phyloP scores from a whole-genome alignment of 2,888 invertebrate genomes.

The Autographa gamma region DNA sequence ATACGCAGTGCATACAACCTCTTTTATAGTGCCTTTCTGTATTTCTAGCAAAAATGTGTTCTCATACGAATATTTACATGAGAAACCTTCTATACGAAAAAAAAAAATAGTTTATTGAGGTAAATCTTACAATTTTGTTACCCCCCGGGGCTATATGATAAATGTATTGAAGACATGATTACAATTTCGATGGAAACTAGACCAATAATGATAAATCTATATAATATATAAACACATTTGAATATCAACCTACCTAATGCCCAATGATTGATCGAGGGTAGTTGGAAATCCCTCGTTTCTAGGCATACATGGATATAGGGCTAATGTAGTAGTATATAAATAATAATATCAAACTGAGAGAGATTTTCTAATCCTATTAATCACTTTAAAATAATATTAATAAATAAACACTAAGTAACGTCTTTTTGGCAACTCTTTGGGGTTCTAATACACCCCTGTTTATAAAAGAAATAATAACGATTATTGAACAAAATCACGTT shows the following conservation, averaged over 20 bases:
- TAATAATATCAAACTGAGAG: neutral
- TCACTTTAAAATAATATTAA: neutral
- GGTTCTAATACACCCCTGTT: neutral
- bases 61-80: neutral
- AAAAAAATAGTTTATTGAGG: too few species aligned
- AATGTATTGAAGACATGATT: neutral
- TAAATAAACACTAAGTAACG: neutral
- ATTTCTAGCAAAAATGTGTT: slow-evolving; percentile 28
- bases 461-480: neutral
- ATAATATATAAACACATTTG: neutral
- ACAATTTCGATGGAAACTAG: neutral
- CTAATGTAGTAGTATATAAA: neutral
- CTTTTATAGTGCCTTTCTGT: slow-evolving; percentile 2
- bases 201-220: neutral
- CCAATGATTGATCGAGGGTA: neutral
- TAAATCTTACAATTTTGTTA: too few species aligned
- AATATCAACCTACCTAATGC: neutral
- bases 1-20: slow-evolving; percentile 9
- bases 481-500: too few species aligned
- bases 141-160: too few species aligned
- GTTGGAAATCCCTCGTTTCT: too few species aligned
- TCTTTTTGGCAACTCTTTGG: neutral
- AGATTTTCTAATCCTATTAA: neutral
- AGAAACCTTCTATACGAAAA: too few species aligned
- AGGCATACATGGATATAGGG: neutral